Evolutionary conservation across 2,888 invertebrate genomes (phyloP), one percentile per base, ranked within the genome.

Genomic region (Apamea anceps): DNA sequence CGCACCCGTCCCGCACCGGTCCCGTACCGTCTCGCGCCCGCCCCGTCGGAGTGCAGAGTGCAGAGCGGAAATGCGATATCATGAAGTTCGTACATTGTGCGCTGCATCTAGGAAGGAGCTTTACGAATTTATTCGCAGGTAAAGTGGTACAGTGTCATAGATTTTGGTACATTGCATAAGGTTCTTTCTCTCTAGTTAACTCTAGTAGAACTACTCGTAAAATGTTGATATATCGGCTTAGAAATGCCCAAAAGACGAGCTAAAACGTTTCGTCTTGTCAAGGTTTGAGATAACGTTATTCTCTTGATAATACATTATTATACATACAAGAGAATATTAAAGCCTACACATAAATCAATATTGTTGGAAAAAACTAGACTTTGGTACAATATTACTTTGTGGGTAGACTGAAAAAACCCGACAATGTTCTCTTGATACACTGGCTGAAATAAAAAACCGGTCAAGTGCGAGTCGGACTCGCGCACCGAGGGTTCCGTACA

Each of bases 121-220:
- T 75, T 57, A 83, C 67, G 66, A 68, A 75, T 83, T 75, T 68
- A 68, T 79, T 74, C 32, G 2, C 21, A 75, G 81, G 80, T 74
- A 67, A 80, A 80, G 42, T 51, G 51, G 32, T 51, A 13, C 51
- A 25, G 7, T 67, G 6, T 51, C 21, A 21, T 79, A 72, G 21
- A 51, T 72, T 51, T 42, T 21, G 25, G 5, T 51, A 25, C 1
- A 66, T 60, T 28, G 28, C n/a, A 45, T 45, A 37, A 10, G 25
- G 37, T 60, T 67, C 6, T 70, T 48, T 37, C 4, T 48, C 25
- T 76, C 13, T 42, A 37, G n/a, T 42, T 57, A 12, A 72, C 37
- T 54, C n/a, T 18, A 57, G 32, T 10, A 75, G 18, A 51, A 25
- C 18, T 45, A n/a, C n/a, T n/a, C n/a, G n/a, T n/a, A 0, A 65